Percentiles rank a stretch among this genome's conserved stretches.
Conservation (phyloP, 2,113 vertebrate species). For the Spheniscus mendiculus region DNA sequence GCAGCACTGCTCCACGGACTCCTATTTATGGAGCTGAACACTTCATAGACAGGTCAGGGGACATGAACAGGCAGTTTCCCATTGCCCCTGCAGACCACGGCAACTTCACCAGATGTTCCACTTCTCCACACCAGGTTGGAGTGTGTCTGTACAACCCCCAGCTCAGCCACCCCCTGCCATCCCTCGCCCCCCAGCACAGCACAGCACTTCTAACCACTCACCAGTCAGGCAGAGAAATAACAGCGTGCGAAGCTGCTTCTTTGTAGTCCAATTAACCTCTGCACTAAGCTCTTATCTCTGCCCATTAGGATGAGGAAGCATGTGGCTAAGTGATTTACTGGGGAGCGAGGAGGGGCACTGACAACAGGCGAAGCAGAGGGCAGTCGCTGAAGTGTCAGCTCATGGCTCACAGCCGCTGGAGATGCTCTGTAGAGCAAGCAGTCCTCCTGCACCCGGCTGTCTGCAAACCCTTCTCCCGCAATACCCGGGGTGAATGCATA, state of each 20-base stretch:
- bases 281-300: neutral
- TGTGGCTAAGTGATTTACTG: neutral
- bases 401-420: rapidly evolving
- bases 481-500: neutral
- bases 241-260: rapidly evolving
- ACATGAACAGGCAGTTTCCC: neutral
- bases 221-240: neutral
- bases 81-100: neutral
- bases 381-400: neutral
- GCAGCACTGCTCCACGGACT: rapidly evolving
- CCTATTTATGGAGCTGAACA: neutral
- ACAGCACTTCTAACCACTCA: rapidly evolving
- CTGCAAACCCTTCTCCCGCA: neutral
- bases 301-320: neutral
- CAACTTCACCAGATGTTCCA: neutral
- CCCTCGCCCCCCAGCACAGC: neutral
- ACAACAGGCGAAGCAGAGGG: neutral
- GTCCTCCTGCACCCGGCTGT: neutral
- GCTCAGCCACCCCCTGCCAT: neutral
- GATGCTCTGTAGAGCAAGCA: neutral
- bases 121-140: neutral
- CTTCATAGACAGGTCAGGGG: neutral
- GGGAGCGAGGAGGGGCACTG: neutral
- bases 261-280: neutral
- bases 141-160: neutral